phyloP scores from a whole-genome alignment of 2,888 invertebrate species.

The Heliconius erato region DNA sequence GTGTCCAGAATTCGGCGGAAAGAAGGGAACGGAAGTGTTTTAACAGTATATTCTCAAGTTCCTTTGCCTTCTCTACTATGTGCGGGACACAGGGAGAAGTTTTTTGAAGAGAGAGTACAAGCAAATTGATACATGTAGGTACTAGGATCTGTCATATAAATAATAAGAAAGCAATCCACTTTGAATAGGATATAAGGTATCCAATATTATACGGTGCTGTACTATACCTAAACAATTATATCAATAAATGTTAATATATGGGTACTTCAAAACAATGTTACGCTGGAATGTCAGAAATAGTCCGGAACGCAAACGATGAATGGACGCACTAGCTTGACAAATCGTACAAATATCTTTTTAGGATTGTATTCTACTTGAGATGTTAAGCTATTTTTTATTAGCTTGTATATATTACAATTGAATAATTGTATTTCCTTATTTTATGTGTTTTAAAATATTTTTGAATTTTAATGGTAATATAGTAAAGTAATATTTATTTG shows the following conservation, averaged over 20 bases:
- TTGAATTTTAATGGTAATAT: not conserved
- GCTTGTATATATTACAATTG: no score
- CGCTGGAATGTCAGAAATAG: conserved; percentile 44
- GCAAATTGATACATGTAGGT: no score
- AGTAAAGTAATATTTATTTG: not conserved
- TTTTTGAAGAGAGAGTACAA: no score
- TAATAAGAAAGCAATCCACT: not conserved
- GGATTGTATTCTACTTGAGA: conserved; percentile 47
- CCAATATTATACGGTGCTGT: not conserved
- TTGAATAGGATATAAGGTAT: not conserved
- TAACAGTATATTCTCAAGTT: not conserved
- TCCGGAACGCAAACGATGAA: conserved; percentile 55
- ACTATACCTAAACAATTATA: not conserved
- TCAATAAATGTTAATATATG: conserved; percentile 17
- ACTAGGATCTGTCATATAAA: not conserved
- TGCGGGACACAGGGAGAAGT: not conserved
- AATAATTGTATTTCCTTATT: not conserved
- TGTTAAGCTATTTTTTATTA: conserved; percentile 7
- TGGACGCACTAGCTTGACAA: conserved; percentile 60
- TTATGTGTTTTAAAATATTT: not conserved
- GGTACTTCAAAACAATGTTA: conserved; percentile 36
- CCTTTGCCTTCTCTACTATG: not conserved
- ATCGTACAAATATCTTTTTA: conserved; percentile 56
- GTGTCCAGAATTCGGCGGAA: no score
- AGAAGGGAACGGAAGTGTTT: not conserved